Evolutionary conservation across 23 tunicate genomes (phyloP).

Genomic region (Corella eumyota): DNA sequence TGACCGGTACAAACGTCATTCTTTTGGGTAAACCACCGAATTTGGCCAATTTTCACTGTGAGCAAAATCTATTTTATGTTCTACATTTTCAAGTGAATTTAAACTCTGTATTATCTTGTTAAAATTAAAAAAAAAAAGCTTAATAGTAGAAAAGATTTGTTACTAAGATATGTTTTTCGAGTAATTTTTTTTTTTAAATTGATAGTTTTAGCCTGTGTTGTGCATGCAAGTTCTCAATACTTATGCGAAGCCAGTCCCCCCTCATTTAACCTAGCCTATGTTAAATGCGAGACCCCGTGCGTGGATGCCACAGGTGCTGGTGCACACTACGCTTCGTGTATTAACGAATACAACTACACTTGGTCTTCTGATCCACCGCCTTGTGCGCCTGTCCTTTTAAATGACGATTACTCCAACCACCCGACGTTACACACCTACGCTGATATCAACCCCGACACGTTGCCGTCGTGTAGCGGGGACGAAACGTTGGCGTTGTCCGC

Average conservation of each 20-base stretch:
- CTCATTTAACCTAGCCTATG: background rate
- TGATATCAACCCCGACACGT: too few relatives aligned
- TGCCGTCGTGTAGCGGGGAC: too few relatives aligned
- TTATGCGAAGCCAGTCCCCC: too few relatives aligned
- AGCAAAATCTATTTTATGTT: background rate
- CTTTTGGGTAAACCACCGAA: background rate
- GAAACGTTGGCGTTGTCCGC: too few relatives aligned
- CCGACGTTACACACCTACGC: too few relatives aligned
- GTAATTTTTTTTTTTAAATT: background rate
- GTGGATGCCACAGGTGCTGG: slow-evolving; percentile 20
- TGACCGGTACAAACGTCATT: slow-evolving; percentile 12
- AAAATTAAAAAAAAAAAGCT: too few relatives aligned
- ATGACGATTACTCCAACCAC: background rate
- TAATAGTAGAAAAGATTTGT: too few relatives aligned
- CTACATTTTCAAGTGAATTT: background rate
- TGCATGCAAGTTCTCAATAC: background rate
- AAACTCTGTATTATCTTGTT: too few relatives aligned
- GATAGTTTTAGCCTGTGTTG: background rate
- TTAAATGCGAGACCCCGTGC: slow-evolving; percentile 59
- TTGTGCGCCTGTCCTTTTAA: slow-evolving; percentile 39
- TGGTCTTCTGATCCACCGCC: slow-evolving; percentile 66
- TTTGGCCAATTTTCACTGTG: background rate
- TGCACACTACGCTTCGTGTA: slow-evolving; percentile 18
- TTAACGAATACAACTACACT: slow-evolving; percentile 36
- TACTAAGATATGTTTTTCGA: background rate